Percentiles rank a stretch among this genome's conserved stretches.
Conservation (phyloP, 2,113 vertebrate species). For the Gobius niger region DNA sequence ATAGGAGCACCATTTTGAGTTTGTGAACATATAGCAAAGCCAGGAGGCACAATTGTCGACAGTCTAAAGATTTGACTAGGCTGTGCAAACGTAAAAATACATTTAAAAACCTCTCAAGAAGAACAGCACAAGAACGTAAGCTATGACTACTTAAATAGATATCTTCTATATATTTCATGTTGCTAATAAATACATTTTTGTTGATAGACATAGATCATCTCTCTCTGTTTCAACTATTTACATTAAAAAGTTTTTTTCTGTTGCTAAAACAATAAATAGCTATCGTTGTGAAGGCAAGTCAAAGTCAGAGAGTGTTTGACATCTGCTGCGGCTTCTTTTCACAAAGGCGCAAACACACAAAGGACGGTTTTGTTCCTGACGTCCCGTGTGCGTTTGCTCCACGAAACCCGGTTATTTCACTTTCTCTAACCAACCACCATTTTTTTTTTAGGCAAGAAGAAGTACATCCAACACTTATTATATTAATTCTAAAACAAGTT, state of each 20-base stretch:
- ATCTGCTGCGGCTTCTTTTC: constrained; percentile 29
- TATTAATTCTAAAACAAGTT: constrained; percentile 23
- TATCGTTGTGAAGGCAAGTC: constrained; percentile 49
- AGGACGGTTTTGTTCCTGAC: background rate
- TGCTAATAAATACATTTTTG: constrained; percentile 82
- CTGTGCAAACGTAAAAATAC: constrained; percentile 73
- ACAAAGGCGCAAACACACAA: constrained; percentile 15
- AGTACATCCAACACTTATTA: constrained; percentile 20
- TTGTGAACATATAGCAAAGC: constrained; percentile 61
- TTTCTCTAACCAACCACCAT: constrained; percentile 18
- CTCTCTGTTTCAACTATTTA: constrained; percentile 78
- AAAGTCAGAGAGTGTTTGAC: constrained; percentile 48
- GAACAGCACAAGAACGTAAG: constrained; percentile 67
- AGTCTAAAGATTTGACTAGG: constrained; percentile 63
- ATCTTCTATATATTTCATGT: constrained; percentile 70
- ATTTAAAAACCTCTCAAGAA: constrained; percentile 63
- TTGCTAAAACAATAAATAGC: constrained; percentile 72
- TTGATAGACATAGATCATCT: constrained; percentile 73
- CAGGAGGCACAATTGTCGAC: constrained; percentile 66
- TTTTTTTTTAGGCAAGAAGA: constrained; percentile 31
- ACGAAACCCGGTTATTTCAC: constrained; percentile 23
- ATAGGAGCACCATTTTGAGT: constrained; percentile 51
- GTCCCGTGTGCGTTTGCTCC: background rate
- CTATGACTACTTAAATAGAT: constrained; percentile 76
- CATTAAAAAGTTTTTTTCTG: constrained; percentile 66